These are phyloP conservation scores for Spondyliosoma cantharus DNA, from an alignment of 2,797 vertebrate species.

Conservation along the genomic window DNA sequence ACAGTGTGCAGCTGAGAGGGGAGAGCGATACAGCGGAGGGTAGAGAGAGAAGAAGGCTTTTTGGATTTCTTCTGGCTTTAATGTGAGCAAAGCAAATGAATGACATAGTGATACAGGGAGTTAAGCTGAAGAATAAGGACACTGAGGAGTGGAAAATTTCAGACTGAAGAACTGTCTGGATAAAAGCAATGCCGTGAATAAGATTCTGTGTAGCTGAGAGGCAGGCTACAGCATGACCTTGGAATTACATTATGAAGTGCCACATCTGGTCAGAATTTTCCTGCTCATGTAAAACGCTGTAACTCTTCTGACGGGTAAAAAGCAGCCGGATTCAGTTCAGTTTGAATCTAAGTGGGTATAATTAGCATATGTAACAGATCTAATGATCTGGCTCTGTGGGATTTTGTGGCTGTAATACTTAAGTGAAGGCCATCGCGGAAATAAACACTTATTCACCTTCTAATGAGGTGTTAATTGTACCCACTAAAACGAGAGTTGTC, in stretches of 20 bases:
- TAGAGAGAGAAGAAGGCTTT: constrained; percentile 46
- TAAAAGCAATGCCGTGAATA: constrained; percentile 57
- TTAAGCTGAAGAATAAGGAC: constrained; percentile 64
- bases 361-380: not conserved
- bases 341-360: constrained; percentile 3
- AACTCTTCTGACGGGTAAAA: constrained; percentile 9
- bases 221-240: constrained; percentile 48
- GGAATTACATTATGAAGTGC: constrained; percentile 35
- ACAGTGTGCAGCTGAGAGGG: constrained; percentile 50
- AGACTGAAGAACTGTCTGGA: constrained; percentile 56
- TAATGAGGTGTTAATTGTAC: constrained; percentile 5
- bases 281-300: constrained; percentile 5
- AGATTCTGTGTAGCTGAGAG: constrained; percentile 37
- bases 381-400: not conserved
- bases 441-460: not conserved
- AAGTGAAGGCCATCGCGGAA: not conserved
- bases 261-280: constrained; percentile 28
- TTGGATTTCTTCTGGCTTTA: constrained; percentile 63
- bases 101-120: constrained; percentile 67
- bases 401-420: not conserved
- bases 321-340: not conserved
- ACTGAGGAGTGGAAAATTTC: constrained; percentile 60
- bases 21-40: constrained; percentile 42
- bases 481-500: constrained; percentile 3
- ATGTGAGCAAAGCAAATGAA: constrained; percentile 72